Conservation (phyloP, 2,888 invertebrate genomes). For the Laspeyria flexula region DNA sequence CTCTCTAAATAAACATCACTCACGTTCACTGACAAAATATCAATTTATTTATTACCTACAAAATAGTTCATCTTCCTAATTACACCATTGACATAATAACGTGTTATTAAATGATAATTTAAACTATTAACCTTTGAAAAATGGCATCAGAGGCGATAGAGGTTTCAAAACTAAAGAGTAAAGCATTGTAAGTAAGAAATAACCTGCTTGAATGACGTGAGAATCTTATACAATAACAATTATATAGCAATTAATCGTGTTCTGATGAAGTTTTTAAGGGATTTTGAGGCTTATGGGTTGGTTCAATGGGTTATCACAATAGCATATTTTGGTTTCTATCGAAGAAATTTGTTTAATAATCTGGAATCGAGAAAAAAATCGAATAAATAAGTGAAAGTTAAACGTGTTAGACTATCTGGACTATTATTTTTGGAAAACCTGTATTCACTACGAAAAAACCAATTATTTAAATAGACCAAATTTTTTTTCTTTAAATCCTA, state of each 20-base stretch:
- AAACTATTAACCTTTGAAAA: conserved; percentile 76
- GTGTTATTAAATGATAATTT: conserved; percentile 56
- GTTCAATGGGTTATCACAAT: neutral
- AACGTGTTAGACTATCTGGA: too few relatives aligned
- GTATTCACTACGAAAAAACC: too few relatives aligned
- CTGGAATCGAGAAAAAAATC: too few relatives aligned
- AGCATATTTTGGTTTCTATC: too few relatives aligned
- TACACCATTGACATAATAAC: conserved; percentile 50
- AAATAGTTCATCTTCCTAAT: conserved; percentile 44
- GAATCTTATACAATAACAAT: conserved; percentile 39
- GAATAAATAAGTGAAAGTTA: too few relatives aligned
- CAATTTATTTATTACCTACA: conserved; percentile 40
- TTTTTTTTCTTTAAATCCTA: neutral
- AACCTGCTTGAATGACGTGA: conserved; percentile 47
- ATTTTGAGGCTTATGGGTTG: neutral
- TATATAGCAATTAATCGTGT: conserved; percentile 21
- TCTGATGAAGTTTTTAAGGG: neutral
- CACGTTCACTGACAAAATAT: conserved; percentile 36
- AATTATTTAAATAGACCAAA: too few relatives aligned
- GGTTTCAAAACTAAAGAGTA: conserved; percentile 58
- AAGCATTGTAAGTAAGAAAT: conserved; percentile 35
- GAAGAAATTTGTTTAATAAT: too few relatives aligned
- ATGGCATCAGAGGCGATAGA: conserved; percentile 26
- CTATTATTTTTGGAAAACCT: too few relatives aligned
- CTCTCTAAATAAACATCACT: conserved; percentile 19